Base-by-base conservation (phyloP, 2,113 vertebrate genomes). In the Dermatemys mawii region DNA sequence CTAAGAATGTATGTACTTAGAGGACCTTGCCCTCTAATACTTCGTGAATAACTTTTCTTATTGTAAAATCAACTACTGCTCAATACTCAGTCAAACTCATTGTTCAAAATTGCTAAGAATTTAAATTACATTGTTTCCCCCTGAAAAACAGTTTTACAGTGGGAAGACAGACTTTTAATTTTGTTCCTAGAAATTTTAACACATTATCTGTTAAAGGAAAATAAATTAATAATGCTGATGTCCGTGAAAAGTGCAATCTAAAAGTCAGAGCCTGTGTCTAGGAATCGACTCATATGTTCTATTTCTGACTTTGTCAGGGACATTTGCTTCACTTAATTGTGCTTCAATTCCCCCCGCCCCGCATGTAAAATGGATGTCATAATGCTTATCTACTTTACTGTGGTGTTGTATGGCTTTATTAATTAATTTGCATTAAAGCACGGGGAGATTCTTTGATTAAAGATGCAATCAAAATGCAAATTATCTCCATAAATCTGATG, bases 401-500 rank as follows among this genome's bases (percentile, higher is more conserved):
- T 38, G 60, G 49, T 79, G 86, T 78, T 60, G 86, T 89, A 83
- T 73, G 90, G 51, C 86, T 93, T 90, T 94, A 27, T 92, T 75
- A 73, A 79, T 53, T 63, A 85, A 38, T 54, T 44, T 0, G 12
- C 32, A 60, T 63, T 70, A 83, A 29, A 83, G 12, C 51, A 84
- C 44, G n/a, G 35, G 38, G 35, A n/a, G 11, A 57, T 22, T 2
- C 90, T 86, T 73, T 35, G 51, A 86, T 89, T 92, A 91, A 92
- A 92, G 90, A 92, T 89, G 26, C n/a, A 26, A 4, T 44, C 70
- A 48, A 92, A 79, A 38, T 51, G 29, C 75, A 67, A 90, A 82
- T 44, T 93, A 86, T 95, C 54, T 81, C 92, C 90, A 60, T 90
- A 81, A 81, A 27, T 86, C 70, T 90, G 75, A 91, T 80, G 26